Conservation (phyloP, 2,888 invertebrate species). For the Hydriomena furcata region DNA sequence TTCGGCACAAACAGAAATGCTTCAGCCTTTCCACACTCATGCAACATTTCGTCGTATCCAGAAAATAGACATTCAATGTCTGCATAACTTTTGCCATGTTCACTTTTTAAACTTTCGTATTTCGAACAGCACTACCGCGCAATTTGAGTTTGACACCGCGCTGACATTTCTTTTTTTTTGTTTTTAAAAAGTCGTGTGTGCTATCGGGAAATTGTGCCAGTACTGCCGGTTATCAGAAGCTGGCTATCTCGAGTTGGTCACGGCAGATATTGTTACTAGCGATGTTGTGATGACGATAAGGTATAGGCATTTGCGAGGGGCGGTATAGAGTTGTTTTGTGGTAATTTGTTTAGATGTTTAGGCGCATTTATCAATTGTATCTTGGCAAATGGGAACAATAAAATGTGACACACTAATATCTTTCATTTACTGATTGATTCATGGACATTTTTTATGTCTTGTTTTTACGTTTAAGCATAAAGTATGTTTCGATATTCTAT, state of each 20-base stretch:
- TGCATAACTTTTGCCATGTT: conserved; percentile 68
- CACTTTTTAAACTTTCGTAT: conserved; percentile 5
- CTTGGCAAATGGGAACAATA: background rate
- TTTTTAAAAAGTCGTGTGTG: conserved; percentile 51
- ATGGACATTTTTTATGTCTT: no score
- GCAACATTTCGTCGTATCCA: conserved; percentile 72
- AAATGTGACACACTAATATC: background rate
- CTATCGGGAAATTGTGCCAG: conserved; percentile 58
- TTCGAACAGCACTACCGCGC: conserved; percentile 3
- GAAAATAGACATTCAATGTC: conserved; percentile 66
- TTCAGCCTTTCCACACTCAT: conserved; percentile 68
- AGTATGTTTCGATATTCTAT: no score
- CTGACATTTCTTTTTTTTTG: conserved; percentile 24
- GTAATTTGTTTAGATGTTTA: conserved; percentile 7
- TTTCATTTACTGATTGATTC: no score
- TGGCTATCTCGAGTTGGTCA: conserved; percentile 77
- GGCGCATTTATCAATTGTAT: background rate
- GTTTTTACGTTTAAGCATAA: no score
- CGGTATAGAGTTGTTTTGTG: conserved; percentile 32
- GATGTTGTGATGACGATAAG: conserved; percentile 71
- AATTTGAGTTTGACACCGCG: conserved; percentile 18
- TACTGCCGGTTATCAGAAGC: conserved; percentile 75
- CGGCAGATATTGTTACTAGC: conserved; percentile 72
- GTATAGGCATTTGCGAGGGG: conserved; percentile 39
- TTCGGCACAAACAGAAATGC: conserved; percentile 73